Evolutionary conservation across 1,140 invertebrate genomes (phyloP).

Genomic region (Pachyrhynchus sulphureomaculatus): DNA sequence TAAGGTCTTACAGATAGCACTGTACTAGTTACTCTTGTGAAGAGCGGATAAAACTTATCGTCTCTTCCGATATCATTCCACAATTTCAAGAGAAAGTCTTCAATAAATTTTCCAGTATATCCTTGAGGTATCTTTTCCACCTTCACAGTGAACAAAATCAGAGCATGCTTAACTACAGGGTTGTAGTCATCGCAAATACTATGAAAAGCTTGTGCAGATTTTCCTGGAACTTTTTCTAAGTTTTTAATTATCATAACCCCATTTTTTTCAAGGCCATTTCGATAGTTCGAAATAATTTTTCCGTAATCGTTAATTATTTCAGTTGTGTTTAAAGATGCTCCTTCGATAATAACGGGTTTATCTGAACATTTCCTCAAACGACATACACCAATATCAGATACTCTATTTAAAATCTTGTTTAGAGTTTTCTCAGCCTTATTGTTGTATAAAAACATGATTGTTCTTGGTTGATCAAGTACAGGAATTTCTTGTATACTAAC

Average conservation of each 20-base stretch:
- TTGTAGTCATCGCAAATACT: slow-evolving; percentile 57
- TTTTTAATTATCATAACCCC: slow-evolving; percentile 53
- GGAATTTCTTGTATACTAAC: slow-evolving; percentile 34
- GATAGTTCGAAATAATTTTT: slow-evolving; percentile 51
- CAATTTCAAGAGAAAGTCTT: slow-evolving; percentile 30
- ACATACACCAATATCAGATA: slow-evolving; percentile 32
- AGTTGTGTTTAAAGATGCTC: slow-evolving; percentile 25
- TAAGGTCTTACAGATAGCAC: slow-evolving; percentile 28
- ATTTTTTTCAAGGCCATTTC: slow-evolving; percentile 36
- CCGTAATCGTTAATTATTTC: slow-evolving; percentile 48
- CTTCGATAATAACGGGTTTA: slow-evolving; percentile 31
- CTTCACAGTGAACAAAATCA: slow-evolving; percentile 56
- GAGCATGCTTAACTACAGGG: slow-evolving; percentile 53
- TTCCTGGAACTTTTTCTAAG: slow-evolving; percentile 51
- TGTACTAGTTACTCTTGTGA: slow-evolving; percentile 41
- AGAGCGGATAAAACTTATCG: slow-evolving; percentile 43
- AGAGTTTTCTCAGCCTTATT: slow-evolving; percentile 26
- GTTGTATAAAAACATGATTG: slow-evolving; percentile 41
- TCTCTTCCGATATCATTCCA: slow-evolving; percentile 38
- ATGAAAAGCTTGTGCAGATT: slow-evolving; percentile 57
- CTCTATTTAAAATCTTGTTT: slow-evolving; percentile 28
- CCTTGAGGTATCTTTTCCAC: slow-evolving; percentile 31
- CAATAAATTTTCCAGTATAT: slow-evolving; percentile 21
- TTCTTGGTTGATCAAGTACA: slow-evolving; percentile 33
- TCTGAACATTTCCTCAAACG: slow-evolving; percentile 28